phyloP scores from a whole-genome alignment of 2,113 vertebrate species.

The Terrapene triunguis region DNA sequence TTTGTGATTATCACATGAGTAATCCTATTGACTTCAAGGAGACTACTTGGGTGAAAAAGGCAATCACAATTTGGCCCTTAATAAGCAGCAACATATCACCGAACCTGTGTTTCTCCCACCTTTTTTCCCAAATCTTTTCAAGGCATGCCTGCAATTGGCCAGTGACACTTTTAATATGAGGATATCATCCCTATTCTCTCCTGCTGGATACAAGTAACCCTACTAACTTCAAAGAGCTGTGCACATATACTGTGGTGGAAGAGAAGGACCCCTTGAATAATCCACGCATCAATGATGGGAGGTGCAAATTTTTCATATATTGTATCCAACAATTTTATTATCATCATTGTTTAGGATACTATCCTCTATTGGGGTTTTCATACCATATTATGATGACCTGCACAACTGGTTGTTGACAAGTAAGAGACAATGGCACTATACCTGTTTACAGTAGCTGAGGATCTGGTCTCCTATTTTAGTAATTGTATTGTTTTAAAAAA shows the following conservation, averaged over 20 bases:
- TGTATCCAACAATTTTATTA: neutral
- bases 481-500: neutral
- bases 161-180: neutral
- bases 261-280: rapidly evolving
- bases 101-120: neutral
- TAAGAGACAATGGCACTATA: neutral
- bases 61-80: neutral
- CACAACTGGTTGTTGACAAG: neutral
- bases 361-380: rapidly evolving
- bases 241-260: neutral
- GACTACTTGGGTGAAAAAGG: neutral
- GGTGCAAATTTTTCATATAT: neutral
- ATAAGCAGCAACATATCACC: neutral
- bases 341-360: neutral
- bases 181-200: neutral
- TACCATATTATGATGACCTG: neutral
- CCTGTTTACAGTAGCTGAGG: neutral
- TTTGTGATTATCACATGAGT: neutral
- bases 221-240: neutral
- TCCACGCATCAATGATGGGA: neutral
- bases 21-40: neutral
- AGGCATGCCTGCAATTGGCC: neutral
- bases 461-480: neutral
- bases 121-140: neutral
- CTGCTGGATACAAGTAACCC: neutral